A percentile compares a stretch with the other conserved stretches of the same genome.
Conservation (phyloP, 2,888 invertebrate species). For the Chironomus riparius region DNA sequence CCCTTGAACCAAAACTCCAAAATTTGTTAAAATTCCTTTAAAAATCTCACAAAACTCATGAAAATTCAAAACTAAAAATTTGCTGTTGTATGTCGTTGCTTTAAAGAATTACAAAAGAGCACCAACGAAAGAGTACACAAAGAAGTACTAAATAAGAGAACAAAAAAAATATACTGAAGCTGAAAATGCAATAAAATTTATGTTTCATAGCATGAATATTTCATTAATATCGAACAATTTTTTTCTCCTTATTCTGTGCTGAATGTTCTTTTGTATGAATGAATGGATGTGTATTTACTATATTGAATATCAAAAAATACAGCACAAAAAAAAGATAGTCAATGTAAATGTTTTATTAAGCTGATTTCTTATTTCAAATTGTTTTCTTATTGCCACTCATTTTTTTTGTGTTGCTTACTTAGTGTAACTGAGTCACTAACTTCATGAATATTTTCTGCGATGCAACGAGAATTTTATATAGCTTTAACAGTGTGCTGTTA, state of each 20-base stretch:
- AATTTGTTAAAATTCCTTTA: no score
- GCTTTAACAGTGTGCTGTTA: no score
- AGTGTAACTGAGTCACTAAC: no score
- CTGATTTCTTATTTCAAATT: background rate
- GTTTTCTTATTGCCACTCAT: background rate
- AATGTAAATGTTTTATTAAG: conserved; percentile 1
- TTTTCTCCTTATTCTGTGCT: background rate
- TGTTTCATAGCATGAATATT: conserved; percentile 19
- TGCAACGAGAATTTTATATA: no score
- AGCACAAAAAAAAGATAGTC: background rate
- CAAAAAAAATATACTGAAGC: background rate
- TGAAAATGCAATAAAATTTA: conserved; percentile 25
- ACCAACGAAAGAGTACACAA: background rate
- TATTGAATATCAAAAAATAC: background rate
- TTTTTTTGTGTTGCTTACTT: no score
- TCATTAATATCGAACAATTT: conserved; percentile 18
- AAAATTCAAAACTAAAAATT: background rate
- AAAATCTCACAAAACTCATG: background rate
- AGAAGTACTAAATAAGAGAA: background rate
- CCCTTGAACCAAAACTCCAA: no score
- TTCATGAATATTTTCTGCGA: no score
- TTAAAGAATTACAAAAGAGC: no score
- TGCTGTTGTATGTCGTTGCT: conserved; percentile 3
- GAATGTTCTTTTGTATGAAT: background rate
- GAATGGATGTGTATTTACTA: background rate